These are phyloP conservation scores for Tenebrosternarchus preto DNA, from an alignment of 2,113 vertebrate genomes.

Conservation along the genomic window DNA sequence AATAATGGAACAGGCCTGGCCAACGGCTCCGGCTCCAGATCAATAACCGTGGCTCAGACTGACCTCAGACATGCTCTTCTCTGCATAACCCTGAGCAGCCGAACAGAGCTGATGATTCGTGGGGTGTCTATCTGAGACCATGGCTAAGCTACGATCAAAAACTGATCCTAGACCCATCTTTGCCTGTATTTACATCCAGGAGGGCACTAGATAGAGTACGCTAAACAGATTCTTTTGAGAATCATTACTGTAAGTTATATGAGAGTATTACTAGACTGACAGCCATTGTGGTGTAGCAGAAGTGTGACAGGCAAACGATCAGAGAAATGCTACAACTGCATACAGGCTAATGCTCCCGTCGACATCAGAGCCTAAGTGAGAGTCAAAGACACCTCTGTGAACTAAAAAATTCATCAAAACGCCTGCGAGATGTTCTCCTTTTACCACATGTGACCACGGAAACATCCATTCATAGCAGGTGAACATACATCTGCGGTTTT, in stretches of 20 bases:
- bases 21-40: slow-evolving; percentile 9
- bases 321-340: neutral
- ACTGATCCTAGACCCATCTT: neutral
- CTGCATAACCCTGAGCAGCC: neutral
- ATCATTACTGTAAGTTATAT: slow-evolving; percentile 2
- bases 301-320: neutral
- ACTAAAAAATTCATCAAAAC: neutral
- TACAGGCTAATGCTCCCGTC: slow-evolving; percentile 23
- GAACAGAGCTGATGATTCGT: neutral
- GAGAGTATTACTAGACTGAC: neutral
- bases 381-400: neutral
- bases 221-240: neutral
- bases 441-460: too few relatives aligned
- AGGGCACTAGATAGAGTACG: neutral
- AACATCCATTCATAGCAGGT: too few relatives aligned
- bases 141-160: neutral
- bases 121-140: neutral
- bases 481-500: too few relatives aligned
- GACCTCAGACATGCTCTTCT: neutral
- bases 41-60: slow-evolving; percentile 31
- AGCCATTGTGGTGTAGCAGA: slow-evolving; percentile 2
- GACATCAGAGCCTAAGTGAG: too few relatives aligned
- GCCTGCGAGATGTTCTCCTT: neutral
- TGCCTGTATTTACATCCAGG: neutral
- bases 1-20: slow-evolving; percentile 34